Percentiles rank a stretch among this genome's conserved stretches.
These are phyloP conservation scores for Cydia strobilella DNA, from an alignment of 1,140 invertebrate species.

Conservation along the genomic window DNA sequence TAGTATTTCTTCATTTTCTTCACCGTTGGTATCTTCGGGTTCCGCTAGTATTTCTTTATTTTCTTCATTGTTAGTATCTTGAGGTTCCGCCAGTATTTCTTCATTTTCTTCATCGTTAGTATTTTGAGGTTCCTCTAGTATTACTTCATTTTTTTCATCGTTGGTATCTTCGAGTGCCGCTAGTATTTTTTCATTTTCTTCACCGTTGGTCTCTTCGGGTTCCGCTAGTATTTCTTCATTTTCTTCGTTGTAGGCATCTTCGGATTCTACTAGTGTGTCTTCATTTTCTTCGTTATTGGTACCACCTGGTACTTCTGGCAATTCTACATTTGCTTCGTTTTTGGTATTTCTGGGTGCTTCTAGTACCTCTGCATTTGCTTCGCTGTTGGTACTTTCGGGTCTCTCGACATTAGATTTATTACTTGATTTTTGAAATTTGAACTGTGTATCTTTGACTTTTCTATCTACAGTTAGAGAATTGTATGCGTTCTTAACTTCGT, in stretches of 20 bases:
- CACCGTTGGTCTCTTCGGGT: background rate
- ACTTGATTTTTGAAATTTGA: background rate
- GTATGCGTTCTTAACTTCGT: constrained; percentile 53
- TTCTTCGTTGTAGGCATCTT: background rate
- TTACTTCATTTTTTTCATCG: too few species aligned
- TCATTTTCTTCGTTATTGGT: background rate
- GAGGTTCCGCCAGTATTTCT: background rate
- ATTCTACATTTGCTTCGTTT: background rate
- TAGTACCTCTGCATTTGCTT: background rate
- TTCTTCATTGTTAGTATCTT: background rate
- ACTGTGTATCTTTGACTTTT: constrained; percentile 22
- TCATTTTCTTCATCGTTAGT: background rate
- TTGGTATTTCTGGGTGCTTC: background rate
- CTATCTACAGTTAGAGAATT: constrained; percentile 35
- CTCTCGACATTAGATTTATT: background rate
- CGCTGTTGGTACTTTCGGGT: background rate
- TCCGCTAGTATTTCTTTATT: background rate
- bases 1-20: background rate
- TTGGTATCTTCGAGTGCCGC: background rate
- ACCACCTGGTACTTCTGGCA: background rate
- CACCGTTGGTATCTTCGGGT: background rate
- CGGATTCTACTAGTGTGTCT: background rate
- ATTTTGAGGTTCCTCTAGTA: background rate
- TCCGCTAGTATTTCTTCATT: background rate
- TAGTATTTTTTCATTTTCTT: background rate